Conservation (phyloP, 2,113 vertebrate genomes). For the Gavia stellata region DNA sequence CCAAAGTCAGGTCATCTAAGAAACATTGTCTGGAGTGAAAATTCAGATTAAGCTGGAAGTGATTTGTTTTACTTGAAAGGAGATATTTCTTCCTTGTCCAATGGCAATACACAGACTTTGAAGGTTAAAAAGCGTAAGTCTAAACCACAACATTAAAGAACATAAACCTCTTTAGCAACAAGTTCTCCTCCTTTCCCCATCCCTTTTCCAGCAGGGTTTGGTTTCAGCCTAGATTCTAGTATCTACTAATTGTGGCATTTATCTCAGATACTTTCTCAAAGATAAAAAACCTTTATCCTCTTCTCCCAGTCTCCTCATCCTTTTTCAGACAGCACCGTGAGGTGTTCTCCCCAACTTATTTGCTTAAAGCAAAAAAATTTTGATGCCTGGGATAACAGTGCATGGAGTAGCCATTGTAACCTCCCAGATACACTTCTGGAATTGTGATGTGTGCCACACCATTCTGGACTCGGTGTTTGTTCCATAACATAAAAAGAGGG, state of each 20-base stretch:
- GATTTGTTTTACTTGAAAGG: neutral
- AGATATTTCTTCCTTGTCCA: neutral
- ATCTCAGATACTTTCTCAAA: neutral
- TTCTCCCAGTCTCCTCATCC: neutral
- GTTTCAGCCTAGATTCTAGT: neutral
- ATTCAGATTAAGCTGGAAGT: neutral
- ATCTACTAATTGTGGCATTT: neutral
- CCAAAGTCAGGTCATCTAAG: neutral
- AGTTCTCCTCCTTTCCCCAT: neutral
- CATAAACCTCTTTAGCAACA: neutral
- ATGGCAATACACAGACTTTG: neutral
- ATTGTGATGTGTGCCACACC: neutral
- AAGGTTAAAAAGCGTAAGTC: neutral
- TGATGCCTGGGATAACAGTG: neutral
- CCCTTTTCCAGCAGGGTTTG: neutral
- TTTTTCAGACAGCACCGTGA: neutral
- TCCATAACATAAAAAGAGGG: neutral
- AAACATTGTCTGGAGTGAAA: neutral
- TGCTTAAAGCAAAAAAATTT: neutral
- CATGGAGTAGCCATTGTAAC: neutral
- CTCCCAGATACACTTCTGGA: neutral
- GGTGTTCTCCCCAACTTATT: neutral
- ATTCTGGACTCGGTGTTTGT: neutral
- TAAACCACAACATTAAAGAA: neutral
- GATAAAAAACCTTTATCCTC: neutral